Conservation (phyloP, 2,888 invertebrate species). For the Chymomyza caudatula region DNA sequence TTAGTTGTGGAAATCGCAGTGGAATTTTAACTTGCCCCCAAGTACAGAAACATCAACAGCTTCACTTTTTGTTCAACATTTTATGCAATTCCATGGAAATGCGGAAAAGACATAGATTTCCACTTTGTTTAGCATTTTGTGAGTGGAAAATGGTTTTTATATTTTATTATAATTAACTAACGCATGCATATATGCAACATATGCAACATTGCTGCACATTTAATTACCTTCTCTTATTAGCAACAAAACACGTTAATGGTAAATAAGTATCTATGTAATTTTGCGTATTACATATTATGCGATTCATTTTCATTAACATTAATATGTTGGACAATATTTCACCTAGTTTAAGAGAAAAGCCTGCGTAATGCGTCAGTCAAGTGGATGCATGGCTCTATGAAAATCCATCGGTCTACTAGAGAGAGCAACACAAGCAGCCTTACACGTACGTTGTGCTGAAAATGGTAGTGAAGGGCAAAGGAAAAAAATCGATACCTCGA, state of each 20-base stretch:
- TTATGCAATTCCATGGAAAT: constrained; percentile 44
- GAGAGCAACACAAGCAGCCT: too few relatives aligned
- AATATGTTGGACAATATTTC: constrained; percentile 32
- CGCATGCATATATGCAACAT: constrained; percentile 1
- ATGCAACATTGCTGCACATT: constrained; percentile 13
- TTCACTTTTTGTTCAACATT: constrained; percentile 36
- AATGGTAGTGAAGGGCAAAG: too few relatives aligned
- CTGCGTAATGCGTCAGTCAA: constrained; percentile 9
- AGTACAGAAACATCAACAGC: background rate
- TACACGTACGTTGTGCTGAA: too few relatives aligned
- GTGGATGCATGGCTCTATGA: too few relatives aligned
- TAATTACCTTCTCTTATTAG: background rate
- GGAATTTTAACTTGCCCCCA: background rate
- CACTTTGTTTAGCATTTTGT: constrained; percentile 18
- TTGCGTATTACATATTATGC: constrained; percentile 28
- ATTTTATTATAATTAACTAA: background rate
- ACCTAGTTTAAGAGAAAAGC: constrained; percentile 26
- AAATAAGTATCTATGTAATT: background rate
- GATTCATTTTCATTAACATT: constrained; percentile 31
- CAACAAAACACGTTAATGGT: background rate
- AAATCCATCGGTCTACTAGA: too few relatives aligned
- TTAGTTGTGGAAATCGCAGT: constrained; percentile 14
- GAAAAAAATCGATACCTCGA: too few relatives aligned
- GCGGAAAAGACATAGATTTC: constrained; percentile 54
- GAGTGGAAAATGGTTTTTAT: background rate